These are phyloP conservation scores for Acrocephalus arundinaceus DNA, from an alignment of 2,113 vertebrate genomes.

Conservation along the genomic window DNA sequence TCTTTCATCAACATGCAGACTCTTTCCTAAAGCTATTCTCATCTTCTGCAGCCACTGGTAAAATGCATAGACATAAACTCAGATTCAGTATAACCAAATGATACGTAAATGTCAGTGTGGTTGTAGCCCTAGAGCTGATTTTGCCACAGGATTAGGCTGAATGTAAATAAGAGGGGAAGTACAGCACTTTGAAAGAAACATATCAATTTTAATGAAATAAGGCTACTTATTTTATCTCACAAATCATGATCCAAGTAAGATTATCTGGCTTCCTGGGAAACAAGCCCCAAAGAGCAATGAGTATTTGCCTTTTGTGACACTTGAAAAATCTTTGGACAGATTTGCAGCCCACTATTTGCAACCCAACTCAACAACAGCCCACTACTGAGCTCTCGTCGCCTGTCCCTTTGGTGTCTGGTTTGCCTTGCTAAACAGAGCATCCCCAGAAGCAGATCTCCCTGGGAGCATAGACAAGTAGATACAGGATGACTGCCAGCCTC, in stretches of 20 bases:
- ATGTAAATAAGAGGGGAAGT: slow-evolving; percentile 11
- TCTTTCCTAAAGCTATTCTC: slow-evolving; percentile 32
- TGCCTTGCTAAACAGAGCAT: slow-evolving; percentile 35
- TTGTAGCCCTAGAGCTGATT: slow-evolving; percentile 5
- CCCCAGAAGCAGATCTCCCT: not conserved
- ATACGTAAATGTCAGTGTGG: slow-evolving; percentile 40
- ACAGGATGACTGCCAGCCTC: slow-evolving; percentile 35
- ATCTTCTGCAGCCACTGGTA: not conserved
- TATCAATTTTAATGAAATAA: slow-evolving; percentile 15
- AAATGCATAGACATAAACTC: slow-evolving; percentile 6
- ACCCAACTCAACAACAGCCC: slow-evolving; percentile 6
- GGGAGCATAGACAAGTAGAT: not conserved
- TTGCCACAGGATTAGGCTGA: slow-evolving; percentile 1
- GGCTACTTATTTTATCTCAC: slow-evolving; percentile 23
- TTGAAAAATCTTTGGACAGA: slow-evolving; percentile 44
- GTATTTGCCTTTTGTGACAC: slow-evolving; percentile 12
- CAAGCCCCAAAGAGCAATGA: not conserved
- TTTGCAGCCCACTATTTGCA: slow-evolving; percentile 17
- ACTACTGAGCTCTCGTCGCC: not conserved
- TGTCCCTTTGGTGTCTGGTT: not conserved
- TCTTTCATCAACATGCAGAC: slow-evolving; percentile 12
- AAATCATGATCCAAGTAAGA: slow-evolving; percentile 17
- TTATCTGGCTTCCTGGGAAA: not conserved
- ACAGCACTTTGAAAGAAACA: slow-evolving; percentile 1
- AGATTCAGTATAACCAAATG: slow-evolving; percentile 38